Percentiles rank a stretch among this genome's conserved stretches.
Evolutionary conservation across 37 sponge, comb jelly and placozoan genomes (phyloP).

Genomic region (Bolinopsis microptera): DNA sequence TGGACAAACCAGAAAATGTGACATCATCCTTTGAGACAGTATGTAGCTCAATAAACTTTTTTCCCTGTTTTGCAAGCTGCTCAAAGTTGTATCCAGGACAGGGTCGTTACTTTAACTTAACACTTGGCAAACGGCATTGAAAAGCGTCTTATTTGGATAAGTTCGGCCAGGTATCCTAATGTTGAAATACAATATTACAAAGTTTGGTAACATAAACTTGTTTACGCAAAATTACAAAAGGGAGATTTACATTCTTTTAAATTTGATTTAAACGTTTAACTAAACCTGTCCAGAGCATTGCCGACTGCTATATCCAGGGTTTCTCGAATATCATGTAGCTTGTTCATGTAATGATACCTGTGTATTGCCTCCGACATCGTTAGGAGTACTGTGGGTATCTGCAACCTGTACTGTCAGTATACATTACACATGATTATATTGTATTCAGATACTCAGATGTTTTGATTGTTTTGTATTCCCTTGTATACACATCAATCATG

Average conservation of each 20-base stretch:
- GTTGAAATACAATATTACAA: too few relatives aligned
- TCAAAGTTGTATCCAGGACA: slow-evolving; percentile 99
- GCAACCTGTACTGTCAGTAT: slow-evolving; percentile 83
- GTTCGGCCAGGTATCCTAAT: too few relatives aligned
- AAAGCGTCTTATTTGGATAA: too few relatives aligned
- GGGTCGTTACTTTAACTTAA: slow-evolving; percentile 94
- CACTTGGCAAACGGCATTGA: slow-evolving; percentile 86
- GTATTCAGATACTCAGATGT: neutral
- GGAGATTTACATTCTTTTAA: too few relatives aligned
- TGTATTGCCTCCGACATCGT: slow-evolving; percentile 99
- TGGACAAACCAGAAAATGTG: slow-evolving; percentile 84
- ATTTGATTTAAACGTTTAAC: neutral
- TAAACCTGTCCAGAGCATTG: slow-evolving; percentile 92
- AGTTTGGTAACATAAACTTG: too few relatives aligned
- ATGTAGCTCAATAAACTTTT: slow-evolving; percentile 87
- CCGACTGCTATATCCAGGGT: slow-evolving; percentile 99
- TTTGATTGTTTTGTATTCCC: too few relatives aligned
- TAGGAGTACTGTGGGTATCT: slow-evolving; percentile 92
- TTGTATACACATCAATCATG: too few relatives aligned
- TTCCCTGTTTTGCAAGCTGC: slow-evolving; percentile 95
- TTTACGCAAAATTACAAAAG: too few relatives aligned
- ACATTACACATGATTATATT: neutral
- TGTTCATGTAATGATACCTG: slow-evolving; percentile 95
- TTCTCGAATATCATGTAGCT: slow-evolving; percentile 96
- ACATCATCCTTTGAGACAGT: slow-evolving; percentile 98